Base-by-base conservation (phyloP, 2,797 vertebrate genomes). In the Nannoperca obscura region DNA sequence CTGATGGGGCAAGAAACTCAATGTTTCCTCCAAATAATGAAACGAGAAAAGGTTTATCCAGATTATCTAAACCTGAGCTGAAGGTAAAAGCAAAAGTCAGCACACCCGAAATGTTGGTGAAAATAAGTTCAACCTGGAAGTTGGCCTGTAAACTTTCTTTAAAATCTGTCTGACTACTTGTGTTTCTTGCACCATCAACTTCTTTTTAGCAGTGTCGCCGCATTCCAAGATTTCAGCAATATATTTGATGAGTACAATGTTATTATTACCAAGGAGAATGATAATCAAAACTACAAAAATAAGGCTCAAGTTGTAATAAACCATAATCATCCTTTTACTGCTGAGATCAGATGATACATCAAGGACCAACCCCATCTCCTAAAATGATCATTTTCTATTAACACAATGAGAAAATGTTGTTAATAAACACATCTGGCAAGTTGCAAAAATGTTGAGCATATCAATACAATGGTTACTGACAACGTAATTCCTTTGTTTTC, bases 271-370 rank as follows among this genome's bases (percentile, higher is more conserved):
- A 2, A 27, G n/a, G n/a, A 52, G 3, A 82, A 13, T n/a, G 17
- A 47, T 50, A 40, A 50, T 63, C 1, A 54, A 47, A 67, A 57
- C 50, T 49, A 66, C 13, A 11, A 53, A 60, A 54, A 54, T 40
- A 54, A 81, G 22, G 74, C 4, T 36, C 38, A 53, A 62, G 42
- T 19, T 74, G 17, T 61, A 27, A 38, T 40, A 40, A 50, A 65
- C 7, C 55, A 61, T n/a, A 74, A 58, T 36, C n/a, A 50, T 68
- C 30, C 8, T 46, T 61, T 64, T 67, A 12, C 60, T 22, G 58
- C 52, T 68, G 44, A 47, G 44, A 71, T 74, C 32, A 71, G 57
- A 64, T 34, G 59, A 44, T 27, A 53, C 24, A 32, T 42, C 15
- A 63, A 27, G 22, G 15, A 60, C n/a, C 27, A 38, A 32, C 32